A percentile compares a stretch with the other conserved stretches of the same genome.
Evolutionary conservation across 2,888 invertebrate species (phyloP).

Genomic region (Schizotus pectinicornis): DNA sequence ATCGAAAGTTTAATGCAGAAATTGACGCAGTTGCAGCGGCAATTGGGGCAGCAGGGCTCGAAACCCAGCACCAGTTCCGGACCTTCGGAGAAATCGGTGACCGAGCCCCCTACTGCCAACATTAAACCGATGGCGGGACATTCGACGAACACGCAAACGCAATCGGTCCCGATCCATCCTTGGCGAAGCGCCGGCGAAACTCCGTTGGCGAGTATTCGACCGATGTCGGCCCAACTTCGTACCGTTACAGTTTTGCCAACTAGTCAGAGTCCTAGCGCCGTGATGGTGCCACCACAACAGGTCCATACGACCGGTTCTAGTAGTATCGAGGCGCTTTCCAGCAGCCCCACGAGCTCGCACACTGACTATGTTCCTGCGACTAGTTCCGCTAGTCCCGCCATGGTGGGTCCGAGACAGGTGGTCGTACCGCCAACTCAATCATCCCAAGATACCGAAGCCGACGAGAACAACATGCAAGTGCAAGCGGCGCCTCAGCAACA

Average conservation of each 20-base stretch:
- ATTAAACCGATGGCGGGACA: conserved; percentile 89
- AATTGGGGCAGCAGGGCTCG: conserved; percentile 68
- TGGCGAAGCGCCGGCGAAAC: conserved; percentile 78
- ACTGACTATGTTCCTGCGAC: conserved; percentile 89
- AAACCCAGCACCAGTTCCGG: conserved; percentile 75
- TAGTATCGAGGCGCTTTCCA: conserved; percentile 63
- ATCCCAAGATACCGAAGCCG: conserved; percentile 64
- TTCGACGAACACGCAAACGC: conserved; percentile 57
- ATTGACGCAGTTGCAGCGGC: conserved; percentile 58
- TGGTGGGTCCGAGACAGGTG: conserved; percentile 64
- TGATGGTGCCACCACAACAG: conserved; percentile 67
- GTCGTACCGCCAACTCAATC: conserved; percentile 70
- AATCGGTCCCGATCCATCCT: conserved; percentile 67
- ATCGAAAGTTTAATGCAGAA: conserved; percentile 75
- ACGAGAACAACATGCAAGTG: conserved; percentile 52
- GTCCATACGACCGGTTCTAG: conserved; percentile 63
- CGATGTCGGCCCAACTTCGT: conserved; percentile 78
- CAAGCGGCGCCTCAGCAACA: conserved; percentile 60
- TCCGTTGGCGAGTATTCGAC: conserved; percentile 90
- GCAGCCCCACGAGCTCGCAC: conserved; percentile 73
- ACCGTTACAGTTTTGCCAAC: conserved; percentile 76
- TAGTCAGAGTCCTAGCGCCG: conserved; percentile 66
- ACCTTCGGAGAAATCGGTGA: conserved; percentile 63
- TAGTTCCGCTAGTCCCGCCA: conserved; percentile 69
- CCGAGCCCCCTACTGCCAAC: conserved; percentile 83